Evolutionary conservation across 2,797 vertebrate genomes (phyloP), one percentile per base, ranked within the genome.

Genomic region (Thamnophis elegans): DNA sequence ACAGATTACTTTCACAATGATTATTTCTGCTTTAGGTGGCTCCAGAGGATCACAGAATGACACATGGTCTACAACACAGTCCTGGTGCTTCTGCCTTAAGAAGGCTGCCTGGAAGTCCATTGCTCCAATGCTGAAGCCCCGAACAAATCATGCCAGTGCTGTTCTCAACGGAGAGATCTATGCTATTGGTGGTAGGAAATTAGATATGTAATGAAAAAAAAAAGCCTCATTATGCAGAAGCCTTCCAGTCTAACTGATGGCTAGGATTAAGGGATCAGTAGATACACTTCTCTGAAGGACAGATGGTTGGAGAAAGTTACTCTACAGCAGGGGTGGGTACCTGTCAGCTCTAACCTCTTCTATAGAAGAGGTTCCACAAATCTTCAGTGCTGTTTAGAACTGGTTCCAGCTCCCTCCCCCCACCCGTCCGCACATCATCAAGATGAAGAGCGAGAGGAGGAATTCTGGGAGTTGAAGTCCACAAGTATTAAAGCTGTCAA

Each of bases 141-240:
- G 99, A 28, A 99, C 99, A 12, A 99, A 99, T 97, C 99, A 99
- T 91, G 98, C 98, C 65, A 99, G 98, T 0, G 97, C 98, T 0
- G 97, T 98, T 0, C 98, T 99, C 93, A 99, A 99, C 0, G 99
- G 99, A 6, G 99, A 99, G 96, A 98, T 99, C 97, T 99, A 99
- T 2, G 99, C 98, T 86, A 98, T 99, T 0, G 99, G 99, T 58
- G 99, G 99, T 99, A 95, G 97, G 97, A 36, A 25, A 88, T 22
- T 32, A 58, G 10, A 88, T 87, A 22, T 20, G 20, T 47, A 47
- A 82, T 82, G 36, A 47, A 82, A 82, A 36, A 82, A 36, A n/a
- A 82, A 82, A 82, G 10, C 36, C 36, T 82, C 73, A 47, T 82
- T 82, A 36, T 82, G 22, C 36, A 82, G 73, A 42, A 78, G 42